Conservation (phyloP, 2,113 vertebrate genomes). For the Nycticebus coucang region DNA sequence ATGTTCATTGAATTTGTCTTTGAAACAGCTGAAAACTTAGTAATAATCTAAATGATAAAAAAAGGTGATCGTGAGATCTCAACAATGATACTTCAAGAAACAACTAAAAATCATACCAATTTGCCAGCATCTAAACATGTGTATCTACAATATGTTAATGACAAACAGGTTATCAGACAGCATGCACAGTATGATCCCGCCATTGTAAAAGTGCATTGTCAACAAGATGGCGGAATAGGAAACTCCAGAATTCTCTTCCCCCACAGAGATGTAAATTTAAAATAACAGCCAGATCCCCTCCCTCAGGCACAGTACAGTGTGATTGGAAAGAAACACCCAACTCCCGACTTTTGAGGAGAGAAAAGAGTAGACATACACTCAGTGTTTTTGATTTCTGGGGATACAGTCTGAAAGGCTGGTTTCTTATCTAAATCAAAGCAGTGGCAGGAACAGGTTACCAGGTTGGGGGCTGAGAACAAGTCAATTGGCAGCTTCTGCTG, state of each 20-base stretch:
- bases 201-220: neutral
- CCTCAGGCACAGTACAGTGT: neutral
- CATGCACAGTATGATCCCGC: neutral
- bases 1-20: neutral
- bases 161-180: neutral
- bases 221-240: neutral
- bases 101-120: neutral
- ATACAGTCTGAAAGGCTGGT: neutral
- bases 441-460: neutral
- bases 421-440: conserved; percentile 33
- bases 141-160: neutral
- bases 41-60: neutral
- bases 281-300: neutral
- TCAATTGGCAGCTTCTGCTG: neutral
- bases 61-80: neutral
- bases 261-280: neutral
- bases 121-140: neutral
- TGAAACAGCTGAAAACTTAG: neutral
- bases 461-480: neutral
- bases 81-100: neutral
- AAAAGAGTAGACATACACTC: neutral
- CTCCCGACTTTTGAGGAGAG: neutral
- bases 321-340: neutral
- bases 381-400: neutral
- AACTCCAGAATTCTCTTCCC: neutral